Conservation (phyloP, 2,888 invertebrate genomes). For the Drosophila tripunctata region DNA sequence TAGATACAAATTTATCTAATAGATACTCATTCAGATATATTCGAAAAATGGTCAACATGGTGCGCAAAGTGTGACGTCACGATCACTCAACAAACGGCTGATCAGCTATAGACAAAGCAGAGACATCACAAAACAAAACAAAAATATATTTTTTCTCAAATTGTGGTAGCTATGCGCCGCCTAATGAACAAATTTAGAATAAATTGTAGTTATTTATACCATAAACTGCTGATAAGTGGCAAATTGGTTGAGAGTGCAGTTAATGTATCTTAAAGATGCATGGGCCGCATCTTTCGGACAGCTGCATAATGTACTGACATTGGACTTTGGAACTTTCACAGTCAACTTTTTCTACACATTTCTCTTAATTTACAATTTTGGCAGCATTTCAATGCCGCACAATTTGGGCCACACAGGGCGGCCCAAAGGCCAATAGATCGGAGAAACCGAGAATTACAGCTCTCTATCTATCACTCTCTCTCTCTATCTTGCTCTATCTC, state of each 20-base stretch:
- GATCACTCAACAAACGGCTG: constrained; percentile 68
- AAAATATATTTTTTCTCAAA: constrained; percentile 10
- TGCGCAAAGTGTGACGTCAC: constrained; percentile 64
- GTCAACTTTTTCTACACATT: constrained; percentile 1
- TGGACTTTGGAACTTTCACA: constrained; percentile 63
- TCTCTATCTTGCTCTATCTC: no score
- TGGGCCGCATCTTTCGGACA: constrained; percentile 34
- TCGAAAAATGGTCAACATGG: constrained; percentile 26
- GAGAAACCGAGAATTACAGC: constrained; percentile 6
- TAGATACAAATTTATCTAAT: constrained; percentile 19
- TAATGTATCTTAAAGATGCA: constrained; percentile 32
- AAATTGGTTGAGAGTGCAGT: constrained; percentile 49
- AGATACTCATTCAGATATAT: constrained; percentile 6
- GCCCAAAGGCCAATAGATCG: constrained; percentile 16
- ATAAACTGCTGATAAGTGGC: constrained; percentile 67
- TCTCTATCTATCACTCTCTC: no score
- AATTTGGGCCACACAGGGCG: constrained; percentile 37
- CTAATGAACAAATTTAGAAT: constrained; percentile 26
- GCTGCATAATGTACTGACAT: constrained; percentile 57
- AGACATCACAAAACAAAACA: constrained; percentile 11
- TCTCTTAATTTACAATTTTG: constrained; percentile 39
- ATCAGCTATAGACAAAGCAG: constrained; percentile 47
- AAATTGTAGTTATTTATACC: constrained; percentile 43
- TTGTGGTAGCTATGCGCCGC: constrained; percentile 30
- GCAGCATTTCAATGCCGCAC: constrained; percentile 68